Conservation (phyloP, 2,113 vertebrate genomes). For the Procavia capensis region DNA sequence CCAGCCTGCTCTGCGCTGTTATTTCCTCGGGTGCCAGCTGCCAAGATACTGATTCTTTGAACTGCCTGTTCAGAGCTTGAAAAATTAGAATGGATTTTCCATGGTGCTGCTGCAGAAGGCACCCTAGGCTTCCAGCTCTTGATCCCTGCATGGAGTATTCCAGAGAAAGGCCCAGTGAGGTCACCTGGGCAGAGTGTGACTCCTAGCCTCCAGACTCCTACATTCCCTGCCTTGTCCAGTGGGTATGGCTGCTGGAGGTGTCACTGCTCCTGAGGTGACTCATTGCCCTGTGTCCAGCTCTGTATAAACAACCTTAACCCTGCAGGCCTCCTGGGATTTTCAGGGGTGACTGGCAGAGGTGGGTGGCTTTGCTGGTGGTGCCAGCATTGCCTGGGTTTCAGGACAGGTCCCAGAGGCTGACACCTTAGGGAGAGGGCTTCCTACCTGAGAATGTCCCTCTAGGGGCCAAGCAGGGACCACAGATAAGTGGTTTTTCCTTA, state of each 20-base stretch:
- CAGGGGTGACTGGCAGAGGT: background rate
- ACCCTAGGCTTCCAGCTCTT: background rate
- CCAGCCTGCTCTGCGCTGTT: background rate
- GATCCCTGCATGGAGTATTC: background rate
- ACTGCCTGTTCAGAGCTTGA: slow-evolving; percentile 27
- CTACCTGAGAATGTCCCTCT: background rate
- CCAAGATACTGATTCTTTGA: background rate
- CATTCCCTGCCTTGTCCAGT: too few relatives aligned
- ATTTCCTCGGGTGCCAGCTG: background rate
- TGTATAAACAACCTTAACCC: background rate
- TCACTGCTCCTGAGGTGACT: background rate
- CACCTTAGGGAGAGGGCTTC: background rate
- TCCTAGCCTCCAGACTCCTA: background rate
- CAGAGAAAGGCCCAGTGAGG: background rate
- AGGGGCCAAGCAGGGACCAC: background rate
- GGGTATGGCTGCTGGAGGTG: background rate
- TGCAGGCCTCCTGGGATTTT: background rate
- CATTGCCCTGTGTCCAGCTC: background rate
- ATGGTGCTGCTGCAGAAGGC: background rate
- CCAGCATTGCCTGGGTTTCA: background rate
- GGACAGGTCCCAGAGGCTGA: background rate
- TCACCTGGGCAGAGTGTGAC: background rate
- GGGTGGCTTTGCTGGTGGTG: background rate
- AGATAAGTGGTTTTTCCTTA: background rate
- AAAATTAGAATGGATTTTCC: slow-evolving; percentile 59